Conservation (phyloP, 1,140 invertebrate species). For the Hyposmocoma kahamanoa region DNA sequence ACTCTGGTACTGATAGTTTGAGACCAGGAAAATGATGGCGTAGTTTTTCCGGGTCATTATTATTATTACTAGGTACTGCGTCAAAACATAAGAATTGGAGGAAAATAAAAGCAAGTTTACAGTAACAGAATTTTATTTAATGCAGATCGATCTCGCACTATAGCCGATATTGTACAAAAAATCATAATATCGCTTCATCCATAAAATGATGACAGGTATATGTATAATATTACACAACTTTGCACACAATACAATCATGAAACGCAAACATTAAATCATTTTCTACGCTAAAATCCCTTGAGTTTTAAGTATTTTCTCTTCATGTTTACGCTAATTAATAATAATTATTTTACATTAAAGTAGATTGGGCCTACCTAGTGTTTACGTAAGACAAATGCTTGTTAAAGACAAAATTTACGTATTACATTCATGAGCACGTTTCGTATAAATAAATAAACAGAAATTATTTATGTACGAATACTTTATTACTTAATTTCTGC, state of each 20-base stretch:
- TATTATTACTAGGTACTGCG: too few relatives aligned
- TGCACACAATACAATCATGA: slow-evolving; percentile 64
- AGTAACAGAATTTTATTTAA: slow-evolving; percentile 73
- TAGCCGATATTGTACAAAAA: slow-evolving; percentile 72
- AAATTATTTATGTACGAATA: slow-evolving; percentile 22
- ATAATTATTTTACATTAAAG: slow-evolving; percentile 67
- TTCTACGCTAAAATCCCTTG: slow-evolving; percentile 58
- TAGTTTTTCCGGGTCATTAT: too few relatives aligned
- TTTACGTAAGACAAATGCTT: slow-evolving; percentile 66
- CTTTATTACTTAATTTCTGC: background rate
- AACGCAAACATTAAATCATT: slow-evolving; percentile 68
- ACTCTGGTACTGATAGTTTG: too few relatives aligned
- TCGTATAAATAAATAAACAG: slow-evolving; percentile 46
- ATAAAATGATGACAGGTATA: slow-evolving; percentile 48
- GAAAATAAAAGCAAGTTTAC: slow-evolving; percentile 43
- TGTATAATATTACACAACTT: slow-evolving; percentile 59
- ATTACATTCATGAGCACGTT: slow-evolving; percentile 57
- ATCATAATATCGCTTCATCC: slow-evolving; percentile 61
- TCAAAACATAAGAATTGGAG: too few relatives aligned
- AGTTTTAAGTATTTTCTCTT: slow-evolving; percentile 65
- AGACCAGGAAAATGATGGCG: too few relatives aligned
- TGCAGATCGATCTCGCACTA: slow-evolving; percentile 65
- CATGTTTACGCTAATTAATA: slow-evolving; percentile 55
- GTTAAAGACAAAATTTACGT: slow-evolving; percentile 60
- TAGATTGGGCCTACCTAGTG: slow-evolving; percentile 67